Conservation (phyloP, 2,797 vertebrate genomes). For the Lycodopsis pacificus region DNA sequence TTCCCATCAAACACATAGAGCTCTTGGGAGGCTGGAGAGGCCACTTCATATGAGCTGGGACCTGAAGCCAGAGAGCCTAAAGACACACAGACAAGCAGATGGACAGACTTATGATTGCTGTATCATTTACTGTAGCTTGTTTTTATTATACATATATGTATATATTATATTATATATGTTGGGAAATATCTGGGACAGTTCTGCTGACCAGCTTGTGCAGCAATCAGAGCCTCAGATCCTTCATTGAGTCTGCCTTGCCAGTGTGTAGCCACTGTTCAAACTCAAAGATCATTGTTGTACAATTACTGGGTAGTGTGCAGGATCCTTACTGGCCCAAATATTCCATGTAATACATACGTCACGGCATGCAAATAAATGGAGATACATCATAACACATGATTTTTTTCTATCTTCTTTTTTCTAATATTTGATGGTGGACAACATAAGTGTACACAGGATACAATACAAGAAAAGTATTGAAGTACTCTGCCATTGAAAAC, state of each 20-base stretch:
- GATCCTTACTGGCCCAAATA: background rate
- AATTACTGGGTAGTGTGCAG: background rate
- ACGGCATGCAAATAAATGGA: background rate
- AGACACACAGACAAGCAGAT: slow-evolving; percentile 17
- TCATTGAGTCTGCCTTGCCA: background rate
- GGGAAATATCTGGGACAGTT: background rate
- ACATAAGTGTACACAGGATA: too few relatives aligned
- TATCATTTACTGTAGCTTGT: background rate
- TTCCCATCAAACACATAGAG: slow-evolving; percentile 98
- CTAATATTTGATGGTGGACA: too few relatives aligned
- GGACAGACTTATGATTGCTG: background rate
- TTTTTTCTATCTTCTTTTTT: too few relatives aligned
- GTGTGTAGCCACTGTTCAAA: background rate
- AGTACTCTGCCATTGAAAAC: too few relatives aligned
- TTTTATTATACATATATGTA: background rate
- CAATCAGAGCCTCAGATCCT: background rate
- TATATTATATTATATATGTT: background rate
- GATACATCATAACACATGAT: background rate
- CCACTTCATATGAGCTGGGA: slow-evolving; percentile 93
- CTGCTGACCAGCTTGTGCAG: background rate
- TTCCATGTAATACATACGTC: background rate
- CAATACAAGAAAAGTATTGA: too few relatives aligned
- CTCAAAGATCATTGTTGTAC: background rate
- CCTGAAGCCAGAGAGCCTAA: slow-evolving; percentile 85
- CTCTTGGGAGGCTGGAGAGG: slow-evolving; percentile 94